Percentiles rank a stretch among this genome's conserved stretches.
These are phyloP conservation scores for Nansenia antarctica DNA, from an alignment of 2,113 vertebrate genomes.

Conservation along the genomic window DNA sequence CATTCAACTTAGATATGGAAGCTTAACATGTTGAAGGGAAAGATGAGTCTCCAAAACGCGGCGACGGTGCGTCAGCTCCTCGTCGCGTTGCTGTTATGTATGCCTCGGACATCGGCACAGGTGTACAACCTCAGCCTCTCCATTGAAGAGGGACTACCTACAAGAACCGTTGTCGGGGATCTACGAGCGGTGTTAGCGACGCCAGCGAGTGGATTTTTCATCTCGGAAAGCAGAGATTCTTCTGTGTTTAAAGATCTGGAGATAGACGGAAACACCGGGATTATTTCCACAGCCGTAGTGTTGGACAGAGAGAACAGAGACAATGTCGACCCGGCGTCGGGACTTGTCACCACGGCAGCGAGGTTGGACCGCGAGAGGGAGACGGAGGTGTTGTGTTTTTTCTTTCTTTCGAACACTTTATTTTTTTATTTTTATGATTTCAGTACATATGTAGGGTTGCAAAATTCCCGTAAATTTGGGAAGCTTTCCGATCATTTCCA, in stretches of 20 bases:
- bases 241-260: constrained; percentile 87
- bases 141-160: constrained; percentile 84
- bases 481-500: no score
- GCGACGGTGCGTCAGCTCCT: constrained; percentile 23
- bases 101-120: constrained; percentile 67
- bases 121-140: constrained; percentile 83
- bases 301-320: constrained; percentile 86
- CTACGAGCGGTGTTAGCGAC: constrained; percentile 77
- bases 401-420: no score
- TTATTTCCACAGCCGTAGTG: constrained; percentile 83
- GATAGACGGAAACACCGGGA: constrained; percentile 84
- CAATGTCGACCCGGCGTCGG: constrained; percentile 73
- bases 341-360: constrained; percentile 73
- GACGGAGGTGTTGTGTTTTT: constrained; percentile 61
- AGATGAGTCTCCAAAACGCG: constrained; percentile 31
- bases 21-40: constrained; percentile 17
- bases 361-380: constrained; percentile 82
- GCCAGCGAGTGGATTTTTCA: constrained; percentile 80
- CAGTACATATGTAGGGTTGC: no score
- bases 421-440: no score
- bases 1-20: not conserved
- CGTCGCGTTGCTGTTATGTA: constrained; percentile 44
- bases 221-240: constrained; percentile 88
- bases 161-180: constrained; percentile 84
- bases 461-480: no score